These are phyloP conservation scores for Rhynchophorus ferrugineus DNA, from an alignment of 1,140 invertebrate genomes.

Conservation along the genomic window DNA sequence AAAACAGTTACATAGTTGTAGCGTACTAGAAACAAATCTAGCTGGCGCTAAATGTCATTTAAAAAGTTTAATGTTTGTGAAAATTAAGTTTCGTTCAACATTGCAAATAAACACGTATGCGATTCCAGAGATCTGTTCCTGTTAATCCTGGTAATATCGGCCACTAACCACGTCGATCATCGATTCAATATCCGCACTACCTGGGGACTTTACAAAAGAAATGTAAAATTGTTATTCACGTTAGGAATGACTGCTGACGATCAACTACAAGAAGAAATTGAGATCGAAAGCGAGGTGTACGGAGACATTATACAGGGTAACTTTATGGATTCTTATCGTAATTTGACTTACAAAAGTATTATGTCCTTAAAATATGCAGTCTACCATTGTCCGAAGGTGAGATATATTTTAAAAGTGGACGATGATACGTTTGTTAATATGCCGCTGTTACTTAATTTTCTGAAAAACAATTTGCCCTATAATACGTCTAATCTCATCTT, in stretches of 20 bases:
- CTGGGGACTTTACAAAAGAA: conserved; percentile 48
- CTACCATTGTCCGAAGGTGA: conserved; percentile 57
- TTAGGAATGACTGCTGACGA: conserved; percentile 46
- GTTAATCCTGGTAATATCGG: conserved; percentile 59
- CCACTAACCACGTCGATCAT: conserved; percentile 52
- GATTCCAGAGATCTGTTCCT: conserved; percentile 34
- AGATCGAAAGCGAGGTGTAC: conserved; percentile 52
- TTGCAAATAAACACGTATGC: neutral
- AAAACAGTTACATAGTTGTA: too few relatives aligned
- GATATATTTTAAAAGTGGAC: conserved; percentile 67
- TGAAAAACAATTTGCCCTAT: conserved; percentile 43
- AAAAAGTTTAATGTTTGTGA: too few relatives aligned
- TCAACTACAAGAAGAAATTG: conserved; percentile 43
- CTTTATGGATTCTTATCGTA: too few relatives aligned
- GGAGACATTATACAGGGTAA: too few relatives aligned
- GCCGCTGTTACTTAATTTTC: conserved; percentile 52
- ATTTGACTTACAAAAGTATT: conserved; percentile 81
- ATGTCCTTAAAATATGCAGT: conserved; percentile 73
- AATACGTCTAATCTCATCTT: conserved; percentile 48
- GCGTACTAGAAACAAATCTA: too few relatives aligned
- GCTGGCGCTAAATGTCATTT: neutral
- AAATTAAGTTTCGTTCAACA: neutral
- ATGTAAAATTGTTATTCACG: conserved; percentile 56
- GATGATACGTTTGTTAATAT: conserved; percentile 73
- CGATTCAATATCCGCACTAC: conserved; percentile 57